phyloP scores from a whole-genome alignment of 2,888 invertebrate species.

The Calliphora vomitoria region DNA sequence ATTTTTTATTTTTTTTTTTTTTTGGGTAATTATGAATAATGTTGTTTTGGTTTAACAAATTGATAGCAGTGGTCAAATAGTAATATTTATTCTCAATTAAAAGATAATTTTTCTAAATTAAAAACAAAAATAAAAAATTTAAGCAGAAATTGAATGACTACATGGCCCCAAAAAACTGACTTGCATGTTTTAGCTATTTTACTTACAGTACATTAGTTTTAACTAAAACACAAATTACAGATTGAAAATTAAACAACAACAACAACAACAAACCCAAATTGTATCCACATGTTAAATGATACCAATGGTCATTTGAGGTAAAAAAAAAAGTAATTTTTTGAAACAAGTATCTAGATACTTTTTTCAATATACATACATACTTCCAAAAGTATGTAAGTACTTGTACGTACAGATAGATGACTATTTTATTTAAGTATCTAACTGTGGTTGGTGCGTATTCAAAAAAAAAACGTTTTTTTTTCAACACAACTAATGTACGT shows the following conservation, averaged over 20 bases:
- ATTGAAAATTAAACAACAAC: background rate
- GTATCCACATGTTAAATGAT: background rate
- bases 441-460: slow-evolving; percentile 6
- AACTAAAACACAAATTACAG: slow-evolving; percentile 6
- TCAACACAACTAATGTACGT: slow-evolving; percentile 34
- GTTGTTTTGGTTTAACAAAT: background rate
- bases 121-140: background rate
- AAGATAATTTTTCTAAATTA: slow-evolving; percentile 24
- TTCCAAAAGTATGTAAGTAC: background rate
- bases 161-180: slow-evolving; percentile 1
- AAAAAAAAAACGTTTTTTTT: background rate
- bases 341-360: slow-evolving; percentile 2
- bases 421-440: background rate
- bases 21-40: slow-evolving; percentile 5
- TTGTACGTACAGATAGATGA: background rate
- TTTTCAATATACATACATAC: background rate
- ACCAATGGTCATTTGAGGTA: slow-evolving; percentile 3
- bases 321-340: slow-evolving; percentile 26
- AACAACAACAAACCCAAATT: background rate
- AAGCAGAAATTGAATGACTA: slow-evolving; percentile 11
- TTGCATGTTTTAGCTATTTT: background rate
- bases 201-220: slow-evolving; percentile 6
- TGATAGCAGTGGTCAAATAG: slow-evolving; percentile 3
- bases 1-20: background rate
- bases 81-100: slow-evolving; percentile 31